Evolutionary conservation across 1,140 invertebrate species (phyloP).

Genomic region (Atta texana): DNA sequence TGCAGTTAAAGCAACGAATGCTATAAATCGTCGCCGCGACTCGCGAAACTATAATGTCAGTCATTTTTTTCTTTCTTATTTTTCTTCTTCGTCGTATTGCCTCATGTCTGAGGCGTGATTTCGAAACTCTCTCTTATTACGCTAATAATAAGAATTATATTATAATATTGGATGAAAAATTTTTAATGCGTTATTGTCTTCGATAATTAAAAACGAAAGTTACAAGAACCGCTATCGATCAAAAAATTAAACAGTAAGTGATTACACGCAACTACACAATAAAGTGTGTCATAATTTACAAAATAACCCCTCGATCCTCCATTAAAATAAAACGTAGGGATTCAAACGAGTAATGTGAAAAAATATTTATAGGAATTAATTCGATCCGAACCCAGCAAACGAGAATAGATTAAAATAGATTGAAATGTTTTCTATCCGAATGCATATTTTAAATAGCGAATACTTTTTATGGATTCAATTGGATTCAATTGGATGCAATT

Average conservation of each 20-base stretch:
- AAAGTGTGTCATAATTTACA: neutral
- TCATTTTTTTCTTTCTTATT: neutral
- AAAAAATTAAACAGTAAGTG: neutral
- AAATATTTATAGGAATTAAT: neutral
- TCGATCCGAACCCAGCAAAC: neutral
- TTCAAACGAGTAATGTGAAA: neutral
- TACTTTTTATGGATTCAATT: no score
- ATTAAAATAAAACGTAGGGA: neutral
- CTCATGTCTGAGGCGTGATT: no score
- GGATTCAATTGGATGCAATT: no score
- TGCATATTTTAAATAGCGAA: no score
- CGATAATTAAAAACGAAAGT: slow-evolving; percentile 32
- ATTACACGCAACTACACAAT: neutral
- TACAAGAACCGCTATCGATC: neutral
- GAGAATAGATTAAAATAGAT: no score
- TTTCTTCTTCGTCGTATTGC: no score
- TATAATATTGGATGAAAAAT: neutral
- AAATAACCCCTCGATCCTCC: neutral
- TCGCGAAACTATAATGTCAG: neutral
- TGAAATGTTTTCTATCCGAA: no score
- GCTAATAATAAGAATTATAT: no score
- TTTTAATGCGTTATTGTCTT: neutral
- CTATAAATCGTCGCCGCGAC: neutral
- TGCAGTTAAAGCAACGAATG: slow-evolving; percentile 12
- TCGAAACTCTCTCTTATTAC: no score